Percentiles rank a stretch among this genome's conserved stretches.
Conservation (phyloP, 2,113 vertebrate genomes). For the Ochotona princeps region DNA sequence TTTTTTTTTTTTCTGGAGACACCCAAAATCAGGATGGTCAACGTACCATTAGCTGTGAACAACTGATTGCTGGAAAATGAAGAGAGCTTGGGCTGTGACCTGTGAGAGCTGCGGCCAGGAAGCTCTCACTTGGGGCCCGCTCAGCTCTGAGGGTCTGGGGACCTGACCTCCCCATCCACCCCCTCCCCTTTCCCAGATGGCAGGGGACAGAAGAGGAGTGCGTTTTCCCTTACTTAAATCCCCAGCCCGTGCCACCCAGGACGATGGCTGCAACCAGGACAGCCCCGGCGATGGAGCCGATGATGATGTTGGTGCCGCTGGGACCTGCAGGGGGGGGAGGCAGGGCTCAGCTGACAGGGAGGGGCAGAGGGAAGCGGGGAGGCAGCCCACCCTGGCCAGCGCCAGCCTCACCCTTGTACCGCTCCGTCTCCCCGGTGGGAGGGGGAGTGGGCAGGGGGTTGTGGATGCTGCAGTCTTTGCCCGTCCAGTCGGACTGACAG, state of each 20-base stretch:
- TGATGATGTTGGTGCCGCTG: conserved; percentile 99
- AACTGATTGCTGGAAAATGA: not conserved
- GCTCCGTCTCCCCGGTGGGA: conserved; percentile 88
- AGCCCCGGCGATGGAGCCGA: conserved; percentile 97
- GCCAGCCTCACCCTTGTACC: conserved; percentile 91
- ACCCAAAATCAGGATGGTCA: not conserved
- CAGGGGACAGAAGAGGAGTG: not conserved
- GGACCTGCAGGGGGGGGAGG: conserved; percentile 90
- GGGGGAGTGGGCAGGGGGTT: conserved; percentile 94
- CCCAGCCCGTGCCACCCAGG: conserved; percentile 98
- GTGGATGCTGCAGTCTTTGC: conserved; percentile 96
- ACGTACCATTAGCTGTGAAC: not conserved
- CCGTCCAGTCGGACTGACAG: conserved; percentile 95
- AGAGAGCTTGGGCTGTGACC: not conserved
- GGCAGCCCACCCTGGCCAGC: accelerated
- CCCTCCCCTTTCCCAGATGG: not conserved
- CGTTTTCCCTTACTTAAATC: conserved; percentile 97
- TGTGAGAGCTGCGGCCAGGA: not conserved
- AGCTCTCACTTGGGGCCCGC: not conserved
- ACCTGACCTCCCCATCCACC: not conserved
- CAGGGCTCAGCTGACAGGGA: conserved; percentile 61
- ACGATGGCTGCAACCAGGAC: conserved; percentile 99
- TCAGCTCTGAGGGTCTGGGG: conserved; percentile 12
- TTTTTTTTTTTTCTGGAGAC: conserved; percentile 5
- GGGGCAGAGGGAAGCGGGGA: accelerated